Base-by-base conservation (phyloP, 2,888 invertebrate species). In the Spisula subtruncata region DNA sequence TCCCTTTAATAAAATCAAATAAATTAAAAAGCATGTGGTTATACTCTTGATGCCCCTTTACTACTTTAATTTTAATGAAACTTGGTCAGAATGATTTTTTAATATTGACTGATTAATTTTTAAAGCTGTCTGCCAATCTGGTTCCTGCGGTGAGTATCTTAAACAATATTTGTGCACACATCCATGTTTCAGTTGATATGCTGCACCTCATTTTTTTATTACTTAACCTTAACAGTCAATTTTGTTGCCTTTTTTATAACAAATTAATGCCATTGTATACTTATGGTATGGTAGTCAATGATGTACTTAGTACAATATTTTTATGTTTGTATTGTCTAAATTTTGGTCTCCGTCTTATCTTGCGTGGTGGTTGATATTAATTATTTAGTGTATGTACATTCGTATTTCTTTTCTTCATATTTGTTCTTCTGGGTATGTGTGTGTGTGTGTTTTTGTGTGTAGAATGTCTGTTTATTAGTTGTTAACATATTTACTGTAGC, bases 191-290 rank as follows among this genome's bases (percentile, higher is more conserved):
- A 25, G 18, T 32, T 32, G 5, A 75, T 35, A 66, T 18, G 75
- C 35, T 35, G 75, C 75, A 75, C 75, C 75, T 25, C 75, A 75
- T 32, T 32, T 71, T 71, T 32, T 35, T 32, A 32, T n/a, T n/a
- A n/a, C n/a, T n/a, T n/a, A n/a, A n/a, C n/a, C 75, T 35, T 8
- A 75, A 25, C 29, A 14, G 18, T 16, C 2, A n/a, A 8, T 4
- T 66, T 66, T 66, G n/a, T 66, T 66, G 10, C n/a, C 25, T 25
- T n/a, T 60, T 66, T 25, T 66, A 41, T 41, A 66, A 66, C 60
- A 66, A 25, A 66, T 25, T 66, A 25, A 66, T 25, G 60, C n/a
- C 60, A 25, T 66, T 25, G 5, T 25, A 66, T 66, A 60, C 0
- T 56, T 41, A 41, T 8, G n/a, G n/a, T n/a, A n/a, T 41, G 41